A percentile compares a stretch with the other conserved stretches of the same genome.
Conservation (phyloP, 2,888 invertebrate genomes). For the Rhamphomyia laevipes region DNA sequence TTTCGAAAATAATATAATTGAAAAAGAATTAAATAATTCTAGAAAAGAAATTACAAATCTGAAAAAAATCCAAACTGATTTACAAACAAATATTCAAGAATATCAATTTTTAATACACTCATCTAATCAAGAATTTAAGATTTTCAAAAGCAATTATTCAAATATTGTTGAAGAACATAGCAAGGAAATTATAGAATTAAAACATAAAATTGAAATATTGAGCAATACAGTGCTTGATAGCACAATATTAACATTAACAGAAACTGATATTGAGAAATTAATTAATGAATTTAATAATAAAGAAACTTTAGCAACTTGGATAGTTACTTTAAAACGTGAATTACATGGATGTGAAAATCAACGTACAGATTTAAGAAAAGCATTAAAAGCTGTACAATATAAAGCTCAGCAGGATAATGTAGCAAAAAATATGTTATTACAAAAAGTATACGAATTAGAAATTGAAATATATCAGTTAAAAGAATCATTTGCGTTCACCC, state of each 20-base stretch:
- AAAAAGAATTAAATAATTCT: constrained; percentile 26
- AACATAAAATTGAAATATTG: constrained; percentile 43
- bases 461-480: constrained; percentile 34
- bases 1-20: constrained; percentile 44
- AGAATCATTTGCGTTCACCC: too few relatives aligned
- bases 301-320: constrained; percentile 47
- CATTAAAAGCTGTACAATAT: constrained; percentile 34
- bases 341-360: constrained; percentile 38
- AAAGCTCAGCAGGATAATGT: constrained; percentile 32
- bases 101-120: constrained; percentile 25
- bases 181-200: constrained; percentile 44
- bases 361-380: constrained; percentile 33
- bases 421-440: constrained; percentile 22
- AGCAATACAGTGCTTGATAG: constrained; percentile 47
- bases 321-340: constrained; percentile 48
- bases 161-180: constrained; percentile 41
- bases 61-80: constrained; percentile 22
- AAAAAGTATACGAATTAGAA: constrained; percentile 28
- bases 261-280: constrained; percentile 50
- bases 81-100: constrained; percentile 14
- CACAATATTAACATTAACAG: constrained; percentile 45
- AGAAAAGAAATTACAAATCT: constrained; percentile 23
- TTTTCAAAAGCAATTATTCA: constrained; percentile 46
- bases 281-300: constrained; percentile 45
- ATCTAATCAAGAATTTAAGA: constrained; percentile 34